A percentile compares a stretch with the other conserved stretches of the same genome.
Conservation (phyloP, 2,113 vertebrate species). For the Oreochromis aureus region DNA sequence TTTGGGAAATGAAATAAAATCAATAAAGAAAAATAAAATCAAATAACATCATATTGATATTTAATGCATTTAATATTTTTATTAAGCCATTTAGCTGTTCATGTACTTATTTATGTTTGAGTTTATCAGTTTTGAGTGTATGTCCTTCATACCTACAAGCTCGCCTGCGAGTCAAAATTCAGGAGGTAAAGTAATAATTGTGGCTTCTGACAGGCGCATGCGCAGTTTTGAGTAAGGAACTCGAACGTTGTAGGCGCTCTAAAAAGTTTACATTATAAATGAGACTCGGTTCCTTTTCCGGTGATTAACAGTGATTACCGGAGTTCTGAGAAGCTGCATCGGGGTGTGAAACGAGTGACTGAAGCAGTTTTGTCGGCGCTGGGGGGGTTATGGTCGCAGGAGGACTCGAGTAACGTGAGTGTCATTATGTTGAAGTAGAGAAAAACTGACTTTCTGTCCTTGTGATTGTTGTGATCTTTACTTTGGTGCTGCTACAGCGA, state of each 20-base stretch:
- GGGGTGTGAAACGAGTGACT: fast-evolving
- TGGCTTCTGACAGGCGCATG: background rate
- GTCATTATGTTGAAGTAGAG: background rate
- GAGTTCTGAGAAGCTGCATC: background rate
- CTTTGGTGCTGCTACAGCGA: too few relatives aligned
- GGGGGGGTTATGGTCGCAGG: background rate
- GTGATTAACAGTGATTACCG: background rate
- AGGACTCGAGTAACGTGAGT: conserved; percentile 21
- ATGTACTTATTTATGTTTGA: background rate
- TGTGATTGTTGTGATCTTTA: background rate
- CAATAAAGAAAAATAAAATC: background rate
- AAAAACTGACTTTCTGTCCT: background rate
- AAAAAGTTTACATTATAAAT: background rate
- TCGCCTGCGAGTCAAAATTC: background rate
- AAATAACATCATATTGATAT: background rate
- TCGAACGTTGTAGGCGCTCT: background rate
- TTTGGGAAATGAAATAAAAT: background rate
- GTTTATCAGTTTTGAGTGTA: background rate
- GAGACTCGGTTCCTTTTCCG: fast-evolving
- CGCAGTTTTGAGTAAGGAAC: background rate
- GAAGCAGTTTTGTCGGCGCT: background rate
- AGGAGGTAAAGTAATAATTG: fast-evolving
- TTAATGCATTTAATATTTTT: background rate
- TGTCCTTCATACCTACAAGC: background rate
- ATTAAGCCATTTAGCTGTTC: background rate